Evolutionary conservation across 2,888 invertebrate species (phyloP).

Genomic region (Nasonovia ribisnigri): DNA sequence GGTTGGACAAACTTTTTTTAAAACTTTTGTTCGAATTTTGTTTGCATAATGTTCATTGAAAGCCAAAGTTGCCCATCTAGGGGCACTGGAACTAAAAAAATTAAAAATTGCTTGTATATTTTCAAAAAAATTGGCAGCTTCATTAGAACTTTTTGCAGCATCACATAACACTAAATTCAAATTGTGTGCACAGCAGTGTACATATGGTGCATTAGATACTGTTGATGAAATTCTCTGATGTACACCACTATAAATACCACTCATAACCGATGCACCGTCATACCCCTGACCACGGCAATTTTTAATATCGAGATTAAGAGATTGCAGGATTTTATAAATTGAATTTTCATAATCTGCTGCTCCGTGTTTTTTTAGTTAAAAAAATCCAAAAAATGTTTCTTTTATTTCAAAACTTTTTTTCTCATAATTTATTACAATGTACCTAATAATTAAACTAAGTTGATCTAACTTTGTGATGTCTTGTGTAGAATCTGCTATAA

Average conservation of each 20-base stretch:
- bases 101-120: too few species aligned
- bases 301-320: neutral
- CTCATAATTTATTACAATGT: too few species aligned
- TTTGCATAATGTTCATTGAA: neutral
- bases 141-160: neutral
- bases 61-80: neutral
- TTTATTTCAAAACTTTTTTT: too few species aligned
- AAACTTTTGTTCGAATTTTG: neutral
- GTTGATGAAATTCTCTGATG: conserved; percentile 9
- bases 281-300: neutral
- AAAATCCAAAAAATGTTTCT: too few species aligned
- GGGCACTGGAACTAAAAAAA: too few species aligned
- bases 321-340: too few species aligned
- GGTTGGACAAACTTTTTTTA: neutral
- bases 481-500: too few species aligned
- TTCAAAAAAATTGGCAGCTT: neutral
- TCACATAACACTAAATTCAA: conserved; percentile 26
- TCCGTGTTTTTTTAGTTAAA: too few species aligned
- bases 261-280: neutral
- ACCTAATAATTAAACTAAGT: too few species aligned
- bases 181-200: conserved; percentile 12
- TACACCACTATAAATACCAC: neutral
- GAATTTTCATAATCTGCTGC: too few species aligned
- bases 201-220: neutral
- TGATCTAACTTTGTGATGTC: too few species aligned